Conservation (phyloP, 2,888 invertebrate species). For the Ectemnius continuus region DNA sequence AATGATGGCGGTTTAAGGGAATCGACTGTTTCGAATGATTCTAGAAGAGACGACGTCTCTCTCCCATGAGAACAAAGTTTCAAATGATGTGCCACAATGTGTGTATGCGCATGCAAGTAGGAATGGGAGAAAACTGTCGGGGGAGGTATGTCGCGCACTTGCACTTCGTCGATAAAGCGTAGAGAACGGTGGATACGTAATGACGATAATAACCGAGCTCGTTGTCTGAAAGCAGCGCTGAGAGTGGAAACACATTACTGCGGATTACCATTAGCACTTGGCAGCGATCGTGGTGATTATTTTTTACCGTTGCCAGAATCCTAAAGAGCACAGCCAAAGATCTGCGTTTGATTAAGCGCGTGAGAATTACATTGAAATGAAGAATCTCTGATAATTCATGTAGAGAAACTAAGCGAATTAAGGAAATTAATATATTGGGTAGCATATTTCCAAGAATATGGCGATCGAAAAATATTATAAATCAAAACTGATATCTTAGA, state of each 20-base stretch:
- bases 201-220: conserved; percentile 17
- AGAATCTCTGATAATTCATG: conserved; percentile 1
- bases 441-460: no score
- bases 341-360: not conserved
- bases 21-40: no score
- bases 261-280: conserved; percentile 25
- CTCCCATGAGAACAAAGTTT: not conserved
- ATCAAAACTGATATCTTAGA: no score
- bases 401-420: conserved; percentile 15
- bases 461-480: no score
- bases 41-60: no score
- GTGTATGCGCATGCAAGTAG: no score
- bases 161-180: not conserved
- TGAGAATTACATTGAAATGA: not conserved
- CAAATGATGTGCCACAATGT: not conserved
- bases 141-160: not conserved
- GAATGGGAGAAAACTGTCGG: no score
- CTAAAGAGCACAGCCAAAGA: not conserved
- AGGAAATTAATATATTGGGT: no score
- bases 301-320: conserved; percentile 12
- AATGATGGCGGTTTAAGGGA: no score
- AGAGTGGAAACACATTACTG: conserved; percentile 11
- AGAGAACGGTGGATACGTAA: not conserved
- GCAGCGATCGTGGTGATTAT: conserved; percentile 23
- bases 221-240: conserved; percentile 15